Base-by-base conservation (phyloP, 2,888 invertebrate genomes). In the Tigriopus californicus region DNA sequence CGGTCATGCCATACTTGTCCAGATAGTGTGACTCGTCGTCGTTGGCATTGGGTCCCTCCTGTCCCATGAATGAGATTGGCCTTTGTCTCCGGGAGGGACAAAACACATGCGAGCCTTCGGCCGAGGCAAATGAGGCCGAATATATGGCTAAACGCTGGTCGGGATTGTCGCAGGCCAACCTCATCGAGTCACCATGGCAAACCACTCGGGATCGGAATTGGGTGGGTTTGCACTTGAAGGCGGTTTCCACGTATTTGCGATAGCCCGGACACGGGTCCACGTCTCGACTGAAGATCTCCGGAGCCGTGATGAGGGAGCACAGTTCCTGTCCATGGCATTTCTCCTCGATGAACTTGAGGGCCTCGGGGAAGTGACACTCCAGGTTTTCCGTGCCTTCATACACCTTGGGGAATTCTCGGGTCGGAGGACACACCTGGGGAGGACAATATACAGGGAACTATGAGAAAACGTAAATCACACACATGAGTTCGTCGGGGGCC, bases 221-320 rank as follows among this genome's bases (percentile, higher is more conserved):
- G 92, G 94, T 87, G 69, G 95, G 95, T 73, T 87, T 80, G 77
- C 95, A 95, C 75, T 92, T 91, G 76, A 90, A 95, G 66, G 88
- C 87, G 64, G 94, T 87, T 75, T 92, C 89, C 65, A 92, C 85
- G 76, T 88, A 92, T 73, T 94, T 90, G 64, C 85, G 78, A 61
- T 85, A 81, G 15, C 85, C 84, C 13, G 91, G 90, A 70, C 94
- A 95, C 0, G 92, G 91, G 75, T 94, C 92, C 1, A 62, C 60
- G 49, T 82, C 82, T 20, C 85, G 85, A 68, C 54, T 41, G 40
- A 54, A 54, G 24, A 54, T 41, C 41, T 54, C 54, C 8, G 54
- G 54, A 10, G 54, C 54, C 41, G 54, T 54, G 41, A 54, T 41
- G 12, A 54, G 33, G 1, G 40, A 41, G 15, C 54, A 54, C 2